These are phyloP conservation scores for Rhinoderma darwinii DNA, from an alignment of 2,113 vertebrate genomes.

Conservation along the genomic window DNA sequence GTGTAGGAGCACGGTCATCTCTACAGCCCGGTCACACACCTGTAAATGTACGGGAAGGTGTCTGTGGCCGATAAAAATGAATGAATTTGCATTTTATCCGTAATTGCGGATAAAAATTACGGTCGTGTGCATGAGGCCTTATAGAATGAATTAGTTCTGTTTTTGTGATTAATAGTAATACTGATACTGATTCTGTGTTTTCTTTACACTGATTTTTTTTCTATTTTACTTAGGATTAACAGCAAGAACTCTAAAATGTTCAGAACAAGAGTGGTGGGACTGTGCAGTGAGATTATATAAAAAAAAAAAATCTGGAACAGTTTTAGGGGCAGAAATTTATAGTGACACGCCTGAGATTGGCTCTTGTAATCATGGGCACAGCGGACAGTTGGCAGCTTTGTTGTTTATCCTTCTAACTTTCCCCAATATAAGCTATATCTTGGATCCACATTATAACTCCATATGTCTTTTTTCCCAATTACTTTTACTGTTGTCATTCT, in stretches of 20 bases:
- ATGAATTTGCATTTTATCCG: too few relatives aligned
- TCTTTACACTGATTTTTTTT: not conserved
- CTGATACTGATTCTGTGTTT: not conserved
- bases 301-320: constrained; percentile 1
- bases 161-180: not conserved
- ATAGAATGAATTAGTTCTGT: not conserved
- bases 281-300: not conserved
- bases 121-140: too few relatives aligned
- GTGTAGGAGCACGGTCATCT: too few relatives aligned
- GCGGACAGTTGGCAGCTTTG: constrained; percentile 5
- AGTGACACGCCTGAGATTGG: not conserved
- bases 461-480: constrained; percentile 13
- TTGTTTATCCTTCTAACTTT: constrained; percentile 9
- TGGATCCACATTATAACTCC: not conserved
- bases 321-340: constrained; percentile 9
- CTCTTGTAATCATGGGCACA: not conserved
- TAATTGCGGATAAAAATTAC: too few relatives aligned
- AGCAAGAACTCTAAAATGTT: not conserved
- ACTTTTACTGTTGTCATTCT: constrained; percentile 13
- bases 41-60: too few relatives aligned
- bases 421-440: constrained; percentile 7
- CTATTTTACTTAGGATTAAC: not conserved
- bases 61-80: too few relatives aligned
- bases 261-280: not conserved
- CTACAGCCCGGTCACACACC: too few relatives aligned